Conservation (phyloP, 2,888 invertebrate genomes). For the Micoletzkya japonica region DNA sequence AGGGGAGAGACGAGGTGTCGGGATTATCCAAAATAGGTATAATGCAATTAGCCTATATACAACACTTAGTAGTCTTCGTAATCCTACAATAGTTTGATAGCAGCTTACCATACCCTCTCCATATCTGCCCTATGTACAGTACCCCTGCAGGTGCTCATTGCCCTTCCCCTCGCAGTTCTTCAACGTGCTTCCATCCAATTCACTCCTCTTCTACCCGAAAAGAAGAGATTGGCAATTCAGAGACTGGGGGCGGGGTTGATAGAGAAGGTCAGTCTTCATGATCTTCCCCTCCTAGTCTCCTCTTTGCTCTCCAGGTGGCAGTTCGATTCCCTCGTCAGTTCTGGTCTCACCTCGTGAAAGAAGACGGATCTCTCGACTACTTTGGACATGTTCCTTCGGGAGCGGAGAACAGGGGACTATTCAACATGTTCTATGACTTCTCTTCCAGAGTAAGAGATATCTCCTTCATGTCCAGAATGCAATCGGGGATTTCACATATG, state of each 20-base stretch:
- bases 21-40: too few species aligned
- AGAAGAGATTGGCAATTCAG: conserved; percentile 65
- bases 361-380: conserved; percentile 43
- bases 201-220: conserved; percentile 65
- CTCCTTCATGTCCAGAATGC: too few species aligned
- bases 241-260: conserved; percentile 66
- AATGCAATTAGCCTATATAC: too few species aligned
- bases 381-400: conserved; percentile 66
- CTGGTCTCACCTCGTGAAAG: conserved; percentile 64
- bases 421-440: conserved; percentile 67
- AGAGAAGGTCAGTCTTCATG: conserved; percentile 65
- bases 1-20: too few species aligned
- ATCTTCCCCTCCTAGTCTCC: not conserved
- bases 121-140: too few species aligned
- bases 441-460: conserved; percentile 59
- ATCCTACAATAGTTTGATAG: too few species aligned
- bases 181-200: conserved; percentile 64
- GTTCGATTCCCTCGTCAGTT: conserved; percentile 66
- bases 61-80: too few species aligned
- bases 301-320: conserved; percentile 60
- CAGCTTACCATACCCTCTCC: too few species aligned
- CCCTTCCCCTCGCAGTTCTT: conserved; percentile 66
- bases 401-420: conserved; percentile 63
- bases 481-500: too few species aligned
- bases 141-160: conserved; percentile 66